These are phyloP conservation scores for Trachymyrmex septentrionalis DNA, from an alignment of 1,140 invertebrate species.

Conservation along the genomic window DNA sequence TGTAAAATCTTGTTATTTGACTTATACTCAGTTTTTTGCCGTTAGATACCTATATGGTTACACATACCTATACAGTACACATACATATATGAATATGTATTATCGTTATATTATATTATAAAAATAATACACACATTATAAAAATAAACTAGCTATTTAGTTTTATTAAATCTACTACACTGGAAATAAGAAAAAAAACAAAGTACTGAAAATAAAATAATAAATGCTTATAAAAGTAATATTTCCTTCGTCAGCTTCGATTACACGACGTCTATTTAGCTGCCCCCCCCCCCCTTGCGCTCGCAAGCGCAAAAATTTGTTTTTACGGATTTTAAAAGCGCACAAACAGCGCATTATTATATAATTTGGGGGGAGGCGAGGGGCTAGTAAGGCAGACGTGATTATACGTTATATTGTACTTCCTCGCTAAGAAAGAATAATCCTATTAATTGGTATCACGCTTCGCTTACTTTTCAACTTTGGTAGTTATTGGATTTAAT, in stretches of 20 bases:
- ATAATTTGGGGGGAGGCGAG: too few species aligned
- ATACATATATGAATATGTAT: background rate
- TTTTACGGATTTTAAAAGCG: too few species aligned
- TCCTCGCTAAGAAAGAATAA: background rate
- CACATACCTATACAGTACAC: too few species aligned
- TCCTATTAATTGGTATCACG: background rate
- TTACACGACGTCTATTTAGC: background rate
- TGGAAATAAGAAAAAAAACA: background rate
- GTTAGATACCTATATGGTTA: background rate
- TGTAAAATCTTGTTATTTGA: background rate
- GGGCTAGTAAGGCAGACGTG: too few species aligned
- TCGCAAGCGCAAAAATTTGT: too few species aligned
- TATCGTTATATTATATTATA: background rate
- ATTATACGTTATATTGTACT: background rate
- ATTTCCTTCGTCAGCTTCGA: background rate
- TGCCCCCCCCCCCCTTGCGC: too few species aligned
- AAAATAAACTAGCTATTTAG: background rate
- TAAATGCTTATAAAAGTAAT: slow-evolving; percentile 4
- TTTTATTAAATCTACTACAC: background rate
- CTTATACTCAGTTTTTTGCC: background rate
- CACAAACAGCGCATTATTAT: too few species aligned
- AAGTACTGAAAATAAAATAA: background rate
- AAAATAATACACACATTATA: background rate
- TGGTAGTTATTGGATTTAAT: slow-evolving; percentile 30
- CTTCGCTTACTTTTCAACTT: slow-evolving; percentile 11